These are phyloP conservation scores for Paracyprichromis sp. DNA, from an alignment of 2,113 vertebrate species.

Conservation along the genomic window DNA sequence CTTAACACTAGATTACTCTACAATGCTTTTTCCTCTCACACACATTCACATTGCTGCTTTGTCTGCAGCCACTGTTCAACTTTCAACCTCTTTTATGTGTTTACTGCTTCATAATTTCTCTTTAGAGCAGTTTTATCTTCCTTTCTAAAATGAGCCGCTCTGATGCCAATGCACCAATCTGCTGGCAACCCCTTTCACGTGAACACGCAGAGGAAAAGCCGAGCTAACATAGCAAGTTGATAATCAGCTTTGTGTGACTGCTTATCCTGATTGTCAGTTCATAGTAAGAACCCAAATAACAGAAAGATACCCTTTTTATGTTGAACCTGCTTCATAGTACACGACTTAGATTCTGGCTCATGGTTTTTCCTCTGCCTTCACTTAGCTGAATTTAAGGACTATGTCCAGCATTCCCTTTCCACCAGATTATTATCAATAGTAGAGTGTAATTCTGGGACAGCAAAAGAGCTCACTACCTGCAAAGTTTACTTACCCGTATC, in stretches of 20 bases:
- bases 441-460: background rate
- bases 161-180: background rate
- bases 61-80: background rate
- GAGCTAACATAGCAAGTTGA: background rate
- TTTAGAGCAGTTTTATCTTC: background rate
- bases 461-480: background rate
- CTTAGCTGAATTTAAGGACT: background rate
- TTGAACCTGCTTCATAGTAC: background rate
- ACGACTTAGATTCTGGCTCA: background rate
- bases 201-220: background rate
- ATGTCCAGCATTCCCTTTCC: background rate
- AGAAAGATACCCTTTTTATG: background rate
- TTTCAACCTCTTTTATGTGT: background rate
- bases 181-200: background rate
- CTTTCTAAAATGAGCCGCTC: background rate
- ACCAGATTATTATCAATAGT: background rate
- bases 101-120: background rate
- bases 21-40: background rate
- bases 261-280: background rate
- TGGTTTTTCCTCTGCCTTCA: background rate
- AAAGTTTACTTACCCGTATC: background rate
- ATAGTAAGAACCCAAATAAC: background rate
- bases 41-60: background rate
- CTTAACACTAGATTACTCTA: background rate
- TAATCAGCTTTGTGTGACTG: background rate